Percentiles rank a stretch among this genome's conserved stretches.
Conservation (phyloP, 2,113 vertebrate genomes). For the Prolemur simus region DNA sequence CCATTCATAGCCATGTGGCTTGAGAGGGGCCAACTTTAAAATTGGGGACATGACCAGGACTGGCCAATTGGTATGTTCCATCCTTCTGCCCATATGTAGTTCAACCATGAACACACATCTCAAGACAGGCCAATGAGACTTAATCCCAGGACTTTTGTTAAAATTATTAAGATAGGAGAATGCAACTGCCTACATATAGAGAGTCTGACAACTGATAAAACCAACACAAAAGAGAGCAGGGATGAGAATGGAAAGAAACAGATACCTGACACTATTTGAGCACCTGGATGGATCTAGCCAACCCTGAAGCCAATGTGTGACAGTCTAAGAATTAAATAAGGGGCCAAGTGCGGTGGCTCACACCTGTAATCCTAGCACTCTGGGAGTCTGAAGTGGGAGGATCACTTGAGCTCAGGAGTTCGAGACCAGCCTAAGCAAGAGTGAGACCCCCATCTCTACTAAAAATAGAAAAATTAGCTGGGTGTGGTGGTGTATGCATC, state of each 20-base stretch:
- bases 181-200: not conserved
- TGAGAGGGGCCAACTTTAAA: not conserved
- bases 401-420: too few relatives aligned
- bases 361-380: too few relatives aligned
- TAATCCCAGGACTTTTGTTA: not conserved
- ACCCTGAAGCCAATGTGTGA: not conserved
- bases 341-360: not conserved
- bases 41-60: not conserved
- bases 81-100: not conserved
- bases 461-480: too few relatives aligned
- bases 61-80: not conserved
- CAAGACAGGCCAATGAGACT: not conserved
- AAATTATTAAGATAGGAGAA: not conserved
- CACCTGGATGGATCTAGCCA: slow-evolving; percentile 6
- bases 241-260: not conserved
- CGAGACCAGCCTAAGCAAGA: too few relatives aligned
- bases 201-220: not conserved
- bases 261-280: not conserved
- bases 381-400: too few relatives aligned
- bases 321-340: not conserved
- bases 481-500: too few relatives aligned
- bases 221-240: not conserved
- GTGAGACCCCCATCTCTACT: too few relatives aligned
- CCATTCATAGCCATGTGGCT: not conserved
- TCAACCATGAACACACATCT: not conserved